Evolutionary conservation across 2,888 invertebrate genomes (phyloP), one percentile per base, ranked within the genome.

Genomic region (Hirtodrosophila duncani): DNA sequence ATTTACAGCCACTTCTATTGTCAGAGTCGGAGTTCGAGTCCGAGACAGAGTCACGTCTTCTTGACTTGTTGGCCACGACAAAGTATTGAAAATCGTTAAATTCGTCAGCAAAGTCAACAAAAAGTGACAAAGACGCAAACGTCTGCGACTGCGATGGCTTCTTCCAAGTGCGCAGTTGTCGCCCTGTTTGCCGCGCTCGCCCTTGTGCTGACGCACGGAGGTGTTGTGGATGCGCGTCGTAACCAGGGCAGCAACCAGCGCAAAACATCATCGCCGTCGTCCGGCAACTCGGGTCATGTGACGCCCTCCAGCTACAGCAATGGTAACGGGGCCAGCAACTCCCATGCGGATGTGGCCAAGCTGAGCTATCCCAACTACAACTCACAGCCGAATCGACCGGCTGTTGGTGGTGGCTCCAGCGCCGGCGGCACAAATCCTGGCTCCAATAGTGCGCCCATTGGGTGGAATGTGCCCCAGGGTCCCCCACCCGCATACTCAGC

Each of bases 401-500:
- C 63, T 4, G 34, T 62, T 7, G 27, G 46, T 6, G 49, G 52
- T 43, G 5, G 20, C 55, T 1, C 50, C 49, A 4, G 3, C 23
- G 3, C 52, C 61, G 34, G 36, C 23, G 1, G 51, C 57, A 46
- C 3, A 20, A 2, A 26, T 13, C 1, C 8, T 14, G 2, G 39
- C 29, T 1, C 8, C 24, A n/a, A n/a, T 2, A 60, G 66, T n/a
- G 48, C 77, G 6, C 81, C 82, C 3, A 77, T 83, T 11, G 86
- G 86, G 3, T 86, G 86, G 86, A 86, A 86, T 81, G 85, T 83
- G 1, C 85, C 85, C 1, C 84, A 84, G 26, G 86, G 86, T 11
- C 85, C 85, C n/a, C 85, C 86, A 11, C 87, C 86, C 8, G 68
- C 83, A 0, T 85, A 86, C 49, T 84, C 84, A 0, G 71, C 84